Conservation (phyloP, 2,888 invertebrate genomes). For the Endotricha flammealis region DNA sequence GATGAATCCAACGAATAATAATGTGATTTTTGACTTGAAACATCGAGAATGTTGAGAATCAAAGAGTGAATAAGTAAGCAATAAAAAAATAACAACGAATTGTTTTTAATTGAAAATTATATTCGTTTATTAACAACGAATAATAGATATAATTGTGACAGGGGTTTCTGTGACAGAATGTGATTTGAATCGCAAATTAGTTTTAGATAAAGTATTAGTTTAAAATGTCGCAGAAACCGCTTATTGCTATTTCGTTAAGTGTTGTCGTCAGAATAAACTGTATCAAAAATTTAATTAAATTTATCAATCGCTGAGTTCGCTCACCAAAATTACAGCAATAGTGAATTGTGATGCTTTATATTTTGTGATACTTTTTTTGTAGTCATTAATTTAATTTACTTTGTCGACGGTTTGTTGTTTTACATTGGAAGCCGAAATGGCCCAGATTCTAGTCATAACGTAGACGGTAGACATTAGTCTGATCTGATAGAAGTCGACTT, state of each 20-base stretch:
- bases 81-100: slow-evolving; percentile 15
- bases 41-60: slow-evolving; percentile 6
- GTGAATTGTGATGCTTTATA: background rate
- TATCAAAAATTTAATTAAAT: background rate
- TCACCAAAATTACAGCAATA: background rate
- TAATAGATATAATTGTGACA: slow-evolving; percentile 4
- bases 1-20: slow-evolving; percentile 7
- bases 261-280: no score
- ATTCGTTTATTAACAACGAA: slow-evolving; percentile 10
- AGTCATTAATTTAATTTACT: no score
- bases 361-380: background rate
- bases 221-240: slow-evolving; percentile 14
- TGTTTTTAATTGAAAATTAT: slow-evolving; percentile 10
- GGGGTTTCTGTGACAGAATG: slow-evolving; percentile 12
- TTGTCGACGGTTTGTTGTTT: background rate
- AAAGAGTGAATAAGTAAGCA: slow-evolving; percentile 6
- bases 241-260: background rate
- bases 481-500: slow-evolving; percentile 28
- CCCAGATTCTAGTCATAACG: slow-evolving; percentile 23
- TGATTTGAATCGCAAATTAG: slow-evolving; percentile 13
- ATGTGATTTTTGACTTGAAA: slow-evolving; percentile 7
- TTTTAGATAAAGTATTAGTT: slow-evolving; percentile 19
- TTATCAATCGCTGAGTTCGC: no score
- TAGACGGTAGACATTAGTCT: slow-evolving; percentile 27
- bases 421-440: slow-evolving; percentile 10